Evolutionary conservation across 1,140 invertebrate genomes (phyloP).

Genomic region (Drosophila bipectinata): DNA sequence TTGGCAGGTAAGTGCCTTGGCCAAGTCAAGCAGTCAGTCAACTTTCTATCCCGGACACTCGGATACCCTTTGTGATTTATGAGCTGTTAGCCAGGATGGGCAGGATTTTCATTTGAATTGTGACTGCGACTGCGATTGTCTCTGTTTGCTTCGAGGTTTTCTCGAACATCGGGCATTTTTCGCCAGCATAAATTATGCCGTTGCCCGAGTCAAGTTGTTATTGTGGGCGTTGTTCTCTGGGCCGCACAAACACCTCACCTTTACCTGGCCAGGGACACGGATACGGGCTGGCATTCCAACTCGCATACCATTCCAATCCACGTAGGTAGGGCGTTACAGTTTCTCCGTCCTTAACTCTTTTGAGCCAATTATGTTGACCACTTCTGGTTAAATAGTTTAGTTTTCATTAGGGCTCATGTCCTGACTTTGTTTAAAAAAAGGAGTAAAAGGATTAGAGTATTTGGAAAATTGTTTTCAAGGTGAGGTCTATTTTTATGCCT

Average conservation of each 20-base stretch:
- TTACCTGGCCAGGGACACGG: conserved; percentile 25
- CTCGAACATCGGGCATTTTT: conserved; percentile 46
- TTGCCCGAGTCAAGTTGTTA: conserved; percentile 76
- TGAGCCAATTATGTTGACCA: conserved; percentile 70
- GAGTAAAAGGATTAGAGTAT: conserved; percentile 9
- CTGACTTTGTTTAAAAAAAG: conserved; percentile 61
- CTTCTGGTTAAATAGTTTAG: conserved; percentile 73
- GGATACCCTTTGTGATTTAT: conserved; percentile 63
- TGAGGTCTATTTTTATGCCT: conserved; percentile 26
- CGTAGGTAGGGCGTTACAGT: conserved; percentile 46
- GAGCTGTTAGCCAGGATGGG: conserved; percentile 58
- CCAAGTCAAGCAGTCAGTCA: conserved; percentile 76
- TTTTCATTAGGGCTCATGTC: conserved; percentile 44
- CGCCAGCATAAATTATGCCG: conserved; percentile 72
- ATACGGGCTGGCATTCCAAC: conserved; percentile 3
- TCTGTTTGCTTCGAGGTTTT: conserved; percentile 47
- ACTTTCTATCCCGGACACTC: conserved; percentile 46
- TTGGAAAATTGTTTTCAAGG: background rate
- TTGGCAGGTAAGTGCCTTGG: conserved; percentile 31
- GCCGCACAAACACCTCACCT: conserved; percentile 28
- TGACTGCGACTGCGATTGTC: conserved; percentile 47
- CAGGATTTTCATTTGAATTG: conserved; percentile 73
- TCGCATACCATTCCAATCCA: background rate
- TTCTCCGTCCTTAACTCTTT: conserved; percentile 70
- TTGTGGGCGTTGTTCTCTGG: conserved; percentile 66